Evolutionary conservation across 2,113 vertebrate species (phyloP).

Genomic region (Pterocles burchelli): DNA sequence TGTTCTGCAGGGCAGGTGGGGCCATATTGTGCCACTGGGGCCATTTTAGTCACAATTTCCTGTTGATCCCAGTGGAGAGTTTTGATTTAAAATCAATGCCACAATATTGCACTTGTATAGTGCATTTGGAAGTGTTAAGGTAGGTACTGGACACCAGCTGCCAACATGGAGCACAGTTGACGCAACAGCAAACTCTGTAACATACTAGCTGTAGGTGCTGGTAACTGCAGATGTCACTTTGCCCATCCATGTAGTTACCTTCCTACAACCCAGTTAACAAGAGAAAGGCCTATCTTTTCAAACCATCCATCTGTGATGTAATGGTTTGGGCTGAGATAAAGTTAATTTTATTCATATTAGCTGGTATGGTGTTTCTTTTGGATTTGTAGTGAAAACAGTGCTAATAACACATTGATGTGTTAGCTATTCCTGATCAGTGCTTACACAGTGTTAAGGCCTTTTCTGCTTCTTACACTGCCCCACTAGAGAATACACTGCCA

Average conservation of each 20-base stretch:
- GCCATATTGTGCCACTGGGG: not conserved
- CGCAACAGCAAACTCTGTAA: not conserved
- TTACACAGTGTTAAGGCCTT: no score
- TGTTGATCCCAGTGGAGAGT: not conserved
- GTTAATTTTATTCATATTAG: not conserved
- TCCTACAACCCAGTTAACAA: not conserved
- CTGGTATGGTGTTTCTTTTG: not conserved
- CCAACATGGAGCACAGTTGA: not conserved
- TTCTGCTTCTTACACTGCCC: not conserved
- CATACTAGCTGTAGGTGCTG: not conserved
- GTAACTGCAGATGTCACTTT: rapidly evolving
- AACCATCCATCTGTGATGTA: not conserved
- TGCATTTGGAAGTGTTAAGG: not conserved
- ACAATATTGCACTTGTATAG: not conserved
- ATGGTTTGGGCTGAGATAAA: not conserved
- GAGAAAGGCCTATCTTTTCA: not conserved
- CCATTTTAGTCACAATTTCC: not conserved
- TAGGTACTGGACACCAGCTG: not conserved
- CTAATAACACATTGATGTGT: not conserved
- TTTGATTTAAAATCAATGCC: not conserved
- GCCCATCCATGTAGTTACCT: not conserved
- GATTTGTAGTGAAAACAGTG: not conserved
- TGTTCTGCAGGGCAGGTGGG: not conserved
- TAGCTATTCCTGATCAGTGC: not conserved
- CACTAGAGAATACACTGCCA: not conserved